A percentile compares a stretch with the other conserved stretches of the same genome.
Evolutionary conservation across 2,113 vertebrate genomes (phyloP).

Genomic region (Glareola pratincola): DNA sequence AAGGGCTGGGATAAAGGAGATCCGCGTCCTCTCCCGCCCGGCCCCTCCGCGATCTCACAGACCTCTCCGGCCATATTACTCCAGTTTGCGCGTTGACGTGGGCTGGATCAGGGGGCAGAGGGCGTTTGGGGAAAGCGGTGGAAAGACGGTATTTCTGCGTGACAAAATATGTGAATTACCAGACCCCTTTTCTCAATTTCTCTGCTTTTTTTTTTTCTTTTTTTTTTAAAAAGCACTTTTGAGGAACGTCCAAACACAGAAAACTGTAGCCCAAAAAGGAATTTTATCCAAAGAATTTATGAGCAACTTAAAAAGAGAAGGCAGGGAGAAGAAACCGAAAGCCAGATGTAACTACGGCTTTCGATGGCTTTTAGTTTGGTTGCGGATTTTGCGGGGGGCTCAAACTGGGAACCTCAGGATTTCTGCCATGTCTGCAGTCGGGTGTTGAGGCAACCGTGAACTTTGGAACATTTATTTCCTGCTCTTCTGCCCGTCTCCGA

Average conservation of each 20-base stretch:
- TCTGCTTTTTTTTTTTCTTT: neutral
- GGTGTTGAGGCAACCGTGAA: neutral
- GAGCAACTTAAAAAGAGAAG: conserved; percentile 51
- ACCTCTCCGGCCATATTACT: fast-evolving
- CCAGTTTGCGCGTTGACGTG: neutral
- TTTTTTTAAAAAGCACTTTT: neutral
- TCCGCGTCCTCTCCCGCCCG: fast-evolving
- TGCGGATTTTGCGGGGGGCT: conserved; percentile 1
- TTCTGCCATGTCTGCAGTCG: neutral
- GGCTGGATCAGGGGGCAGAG: neutral
- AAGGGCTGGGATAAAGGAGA: neutral
- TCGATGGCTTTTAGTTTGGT: conserved; percentile 8
- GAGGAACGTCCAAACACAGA: conserved; percentile 10
- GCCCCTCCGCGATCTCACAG: fast-evolving
- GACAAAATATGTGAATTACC: neutral
- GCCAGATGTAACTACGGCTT: conserved; percentile 33
- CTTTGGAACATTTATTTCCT: conserved; percentile 17
- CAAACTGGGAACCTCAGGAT: neutral
- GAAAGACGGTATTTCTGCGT: neutral
- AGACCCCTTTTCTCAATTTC: neutral
- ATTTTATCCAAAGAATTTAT: conserved; percentile 51
- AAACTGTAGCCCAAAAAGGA: conserved; percentile 22
- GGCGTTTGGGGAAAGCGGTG: neutral
- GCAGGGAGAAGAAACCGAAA: conserved; percentile 41
- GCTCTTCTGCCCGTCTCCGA: neutral